phyloP scores from a whole-genome alignment of 1,140 invertebrate species.

The Stratiolaelaps scimitus region DNA sequence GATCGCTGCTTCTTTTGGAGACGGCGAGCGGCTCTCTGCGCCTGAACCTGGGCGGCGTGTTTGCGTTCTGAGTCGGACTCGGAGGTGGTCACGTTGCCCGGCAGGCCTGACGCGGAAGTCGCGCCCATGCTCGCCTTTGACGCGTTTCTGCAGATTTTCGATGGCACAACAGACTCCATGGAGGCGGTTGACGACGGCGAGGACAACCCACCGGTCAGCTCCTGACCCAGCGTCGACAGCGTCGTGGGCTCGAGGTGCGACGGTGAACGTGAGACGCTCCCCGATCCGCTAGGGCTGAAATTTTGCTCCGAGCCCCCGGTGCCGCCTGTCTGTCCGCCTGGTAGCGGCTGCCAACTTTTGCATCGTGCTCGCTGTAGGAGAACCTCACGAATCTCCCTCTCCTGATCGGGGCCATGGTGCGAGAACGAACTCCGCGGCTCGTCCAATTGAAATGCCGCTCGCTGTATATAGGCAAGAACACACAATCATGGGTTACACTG shows the following conservation, averaged over 20 bases:
- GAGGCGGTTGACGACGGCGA: constrained; percentile 22
- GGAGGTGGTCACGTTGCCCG: constrained; percentile 24
- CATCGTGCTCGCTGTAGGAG: constrained; percentile 17
- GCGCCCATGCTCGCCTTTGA: constrained; percentile 23
- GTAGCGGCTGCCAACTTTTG: constrained; percentile 5
- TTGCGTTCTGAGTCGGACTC: constrained; percentile 20
- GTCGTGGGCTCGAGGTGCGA: constrained; percentile 21
- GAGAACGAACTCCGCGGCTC: constrained; percentile 20
- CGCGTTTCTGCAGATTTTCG: constrained; percentile 22
- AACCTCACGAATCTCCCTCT: constrained; percentile 14
- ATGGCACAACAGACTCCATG: constrained; percentile 23
- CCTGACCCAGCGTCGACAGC: background rate
- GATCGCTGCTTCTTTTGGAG: constrained; percentile 26
- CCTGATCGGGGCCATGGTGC: constrained; percentile 12
- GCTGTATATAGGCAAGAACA: background rate
- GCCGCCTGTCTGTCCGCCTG: no score
- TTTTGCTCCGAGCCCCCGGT: background rate
- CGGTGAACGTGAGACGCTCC: background rate
- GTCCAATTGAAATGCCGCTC: constrained; percentile 23
- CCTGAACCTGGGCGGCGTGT: constrained; percentile 21
- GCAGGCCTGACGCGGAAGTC: background rate
- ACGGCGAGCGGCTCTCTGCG: constrained; percentile 6
- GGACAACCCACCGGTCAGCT: constrained; percentile 5
- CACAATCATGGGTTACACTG: no score
- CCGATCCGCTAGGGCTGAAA: background rate